A percentile compares a stretch with the other conserved stretches of the same genome.
Conservation (phyloP, 2,113 vertebrate species). For the Caracal caracal region DNA sequence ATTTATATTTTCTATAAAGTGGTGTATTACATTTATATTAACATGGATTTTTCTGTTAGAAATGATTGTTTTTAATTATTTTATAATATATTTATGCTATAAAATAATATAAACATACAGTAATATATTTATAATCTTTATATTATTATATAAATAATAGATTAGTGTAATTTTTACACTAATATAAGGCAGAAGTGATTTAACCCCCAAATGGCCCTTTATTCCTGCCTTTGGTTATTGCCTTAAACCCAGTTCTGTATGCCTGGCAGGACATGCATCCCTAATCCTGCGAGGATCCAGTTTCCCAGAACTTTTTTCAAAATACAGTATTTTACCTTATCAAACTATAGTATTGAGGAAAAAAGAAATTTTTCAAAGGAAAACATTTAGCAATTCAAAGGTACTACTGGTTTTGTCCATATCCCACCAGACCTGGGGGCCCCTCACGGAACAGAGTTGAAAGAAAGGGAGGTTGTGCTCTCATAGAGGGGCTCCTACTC, state of each 20-base stretch:
- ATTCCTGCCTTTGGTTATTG: background rate
- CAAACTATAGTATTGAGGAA: background rate
- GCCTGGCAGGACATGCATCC: background rate
- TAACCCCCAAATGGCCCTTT: background rate
- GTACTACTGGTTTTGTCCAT: background rate
- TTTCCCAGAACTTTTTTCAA: background rate
- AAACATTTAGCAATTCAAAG: background rate
- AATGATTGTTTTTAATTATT: background rate
- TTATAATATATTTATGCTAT: background rate
- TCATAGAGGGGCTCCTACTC: too few species aligned
- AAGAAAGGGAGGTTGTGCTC: background rate
- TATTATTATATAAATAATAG: background rate
- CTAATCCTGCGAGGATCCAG: background rate
- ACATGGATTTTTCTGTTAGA: background rate
- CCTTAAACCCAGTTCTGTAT: background rate
- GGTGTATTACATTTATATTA: background rate
- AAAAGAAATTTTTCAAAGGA: background rate
- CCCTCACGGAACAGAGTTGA: background rate
- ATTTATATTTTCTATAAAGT: constrained; percentile 10
- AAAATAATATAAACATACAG: background rate
- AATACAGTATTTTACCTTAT: background rate
- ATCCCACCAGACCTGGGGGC: background rate
- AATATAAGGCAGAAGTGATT: background rate
- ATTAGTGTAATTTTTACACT: background rate
- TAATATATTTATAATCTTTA: background rate